Evolutionary conservation across 1,140 invertebrate genomes (phyloP).

Genomic region (Drosophila rhopaloa): DNA sequence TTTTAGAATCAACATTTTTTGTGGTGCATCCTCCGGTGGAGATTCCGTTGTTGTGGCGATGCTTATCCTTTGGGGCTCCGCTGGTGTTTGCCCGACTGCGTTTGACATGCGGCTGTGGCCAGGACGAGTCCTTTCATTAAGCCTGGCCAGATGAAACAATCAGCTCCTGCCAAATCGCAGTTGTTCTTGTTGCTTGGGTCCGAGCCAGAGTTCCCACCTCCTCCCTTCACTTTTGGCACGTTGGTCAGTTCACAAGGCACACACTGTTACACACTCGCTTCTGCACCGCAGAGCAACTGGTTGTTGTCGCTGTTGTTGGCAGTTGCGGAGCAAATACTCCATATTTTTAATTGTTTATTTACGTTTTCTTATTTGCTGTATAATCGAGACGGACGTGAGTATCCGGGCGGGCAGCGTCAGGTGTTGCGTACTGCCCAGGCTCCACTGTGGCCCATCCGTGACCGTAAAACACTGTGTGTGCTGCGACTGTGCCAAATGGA

Average conservation of each 20-base stretch:
- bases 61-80: conserved; percentile 68
- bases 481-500: conserved; percentile 19
- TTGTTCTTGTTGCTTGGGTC: conserved; percentile 41
- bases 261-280: conserved; percentile 36
- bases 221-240: conserved; percentile 61
- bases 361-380: conserved; percentile 69
- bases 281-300: conserved; percentile 48
- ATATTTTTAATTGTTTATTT: conserved; percentile 58
- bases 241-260: conserved; percentile 63
- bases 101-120: conserved; percentile 27
- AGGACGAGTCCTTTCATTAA: conserved; percentile 54
- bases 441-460: conserved; percentile 37
- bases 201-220: conserved; percentile 47
- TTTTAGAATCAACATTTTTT: not conserved
- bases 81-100: conserved; percentile 51
- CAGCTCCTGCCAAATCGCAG: conserved; percentile 40
- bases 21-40: conserved; percentile 2
- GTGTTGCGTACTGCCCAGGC: conserved; percentile 39
- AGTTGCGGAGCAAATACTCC: conserved; percentile 49
- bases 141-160: conserved; percentile 64
- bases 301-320: conserved; percentile 57
- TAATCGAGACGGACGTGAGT: conserved; percentile 80
- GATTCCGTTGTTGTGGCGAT: conserved; percentile 36
- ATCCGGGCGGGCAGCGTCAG: conserved; percentile 35
- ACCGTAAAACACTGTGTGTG: conserved; percentile 1